Percentiles rank a stretch among this genome's conserved stretches.
Evolutionary conservation across 2,797 vertebrate genomes (phyloP).

Genomic region (Chrosomus eos): DNA sequence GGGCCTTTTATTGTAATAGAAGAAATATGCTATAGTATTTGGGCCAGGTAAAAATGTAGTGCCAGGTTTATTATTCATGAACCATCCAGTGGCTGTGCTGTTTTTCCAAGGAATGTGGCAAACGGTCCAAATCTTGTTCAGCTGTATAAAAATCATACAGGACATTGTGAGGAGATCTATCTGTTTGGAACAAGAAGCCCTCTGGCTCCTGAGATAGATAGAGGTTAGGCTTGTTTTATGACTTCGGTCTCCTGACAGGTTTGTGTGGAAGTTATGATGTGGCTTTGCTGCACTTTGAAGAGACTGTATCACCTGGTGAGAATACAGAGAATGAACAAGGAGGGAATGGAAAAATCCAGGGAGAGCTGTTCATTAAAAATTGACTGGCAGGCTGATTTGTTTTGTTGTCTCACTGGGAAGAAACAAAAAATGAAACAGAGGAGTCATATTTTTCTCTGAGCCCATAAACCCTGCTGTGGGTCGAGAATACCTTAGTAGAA

Average conservation of each 20-base stretch:
- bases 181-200: slow-evolving; percentile 28
- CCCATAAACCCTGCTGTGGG: slow-evolving; percentile 23
- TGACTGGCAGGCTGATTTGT: slow-evolving; percentile 43
- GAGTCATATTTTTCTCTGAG: slow-evolving; percentile 45
- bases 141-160: slow-evolving; percentile 23
- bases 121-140: slow-evolving; percentile 14
- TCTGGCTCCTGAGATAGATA: slow-evolving; percentile 24
- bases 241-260: slow-evolving; percentile 36
- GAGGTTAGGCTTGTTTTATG: slow-evolving; percentile 17
- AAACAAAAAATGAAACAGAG: slow-evolving; percentile 18
- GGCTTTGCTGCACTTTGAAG: slow-evolving; percentile 45
- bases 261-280: slow-evolving; percentile 29
- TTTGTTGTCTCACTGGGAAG: slow-evolving; percentile 39
- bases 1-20: slow-evolving; percentile 20
- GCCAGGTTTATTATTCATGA: slow-evolving; percentile 42
- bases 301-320: slow-evolving; percentile 35
- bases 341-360: slow-evolving; percentile 41
- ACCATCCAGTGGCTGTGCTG: slow-evolving; percentile 29
- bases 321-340: slow-evolving; percentile 11
- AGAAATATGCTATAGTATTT: slow-evolving; percentile 22
- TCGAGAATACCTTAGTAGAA: background rate
- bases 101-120: slow-evolving; percentile 27
- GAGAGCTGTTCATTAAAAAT: slow-evolving; percentile 49
- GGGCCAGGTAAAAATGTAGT: slow-evolving; percentile 21
- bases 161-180: slow-evolving; percentile 30